These are phyloP conservation scores for Rhinoptilus africanus DNA, from an alignment of 2,113 vertebrate genomes.

Conservation along the genomic window DNA sequence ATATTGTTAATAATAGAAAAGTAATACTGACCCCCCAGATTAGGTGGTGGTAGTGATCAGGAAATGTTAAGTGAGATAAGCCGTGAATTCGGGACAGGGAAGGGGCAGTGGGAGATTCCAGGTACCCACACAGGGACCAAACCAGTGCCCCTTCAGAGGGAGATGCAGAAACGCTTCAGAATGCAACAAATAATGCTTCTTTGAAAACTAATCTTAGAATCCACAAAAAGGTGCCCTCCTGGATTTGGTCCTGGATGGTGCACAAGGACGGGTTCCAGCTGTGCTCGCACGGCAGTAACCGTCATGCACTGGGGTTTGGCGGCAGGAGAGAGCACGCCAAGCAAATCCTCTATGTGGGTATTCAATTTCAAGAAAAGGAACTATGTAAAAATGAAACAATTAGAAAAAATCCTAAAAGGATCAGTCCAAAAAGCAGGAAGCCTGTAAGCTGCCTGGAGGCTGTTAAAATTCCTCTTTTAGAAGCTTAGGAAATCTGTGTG, in stretches of 20 bases:
- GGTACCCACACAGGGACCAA: neutral
- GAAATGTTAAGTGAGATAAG: neutral
- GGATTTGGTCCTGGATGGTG: no score
- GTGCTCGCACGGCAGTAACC: neutral
- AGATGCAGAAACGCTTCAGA: neutral
- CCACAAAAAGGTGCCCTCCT: neutral
- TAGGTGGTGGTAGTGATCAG: neutral
- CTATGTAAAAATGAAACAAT: neutral
- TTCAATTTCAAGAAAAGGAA: neutral
- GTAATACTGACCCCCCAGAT: neutral
- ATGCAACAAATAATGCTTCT: neutral
- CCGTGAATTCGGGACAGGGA: neutral
- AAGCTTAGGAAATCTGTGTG: neutral
- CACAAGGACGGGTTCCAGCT: neutral
- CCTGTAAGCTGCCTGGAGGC: neutral
- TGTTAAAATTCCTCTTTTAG: neutral
- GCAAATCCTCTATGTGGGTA: no score
- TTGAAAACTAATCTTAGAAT: neutral
- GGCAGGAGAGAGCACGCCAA: neutral
- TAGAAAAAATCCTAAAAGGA: neutral
- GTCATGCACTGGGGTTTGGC: neutral
- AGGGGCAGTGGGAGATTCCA: neutral
- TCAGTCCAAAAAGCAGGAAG: neutral
- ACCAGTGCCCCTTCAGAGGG: neutral
- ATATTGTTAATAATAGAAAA: neutral